Base-by-base conservation (phyloP, 1,140 invertebrate genomes). In the Drosophila bocqueti region DNA sequence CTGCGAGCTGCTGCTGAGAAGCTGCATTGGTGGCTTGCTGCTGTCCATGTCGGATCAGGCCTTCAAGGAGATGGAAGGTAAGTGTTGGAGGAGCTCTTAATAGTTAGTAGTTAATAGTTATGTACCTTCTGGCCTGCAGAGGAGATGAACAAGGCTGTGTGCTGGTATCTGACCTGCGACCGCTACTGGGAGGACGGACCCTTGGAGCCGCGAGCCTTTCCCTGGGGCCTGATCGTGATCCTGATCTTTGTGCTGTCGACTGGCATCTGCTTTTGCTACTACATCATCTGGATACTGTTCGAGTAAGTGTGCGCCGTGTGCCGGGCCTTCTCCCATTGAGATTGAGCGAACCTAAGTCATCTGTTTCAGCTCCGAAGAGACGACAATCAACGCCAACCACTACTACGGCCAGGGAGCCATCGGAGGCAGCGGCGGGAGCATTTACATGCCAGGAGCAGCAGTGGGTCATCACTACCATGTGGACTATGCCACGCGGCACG, bases 151-250 rank as follows among this genome's bases (percentile, higher is more conserved):
- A 95, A 96, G 81, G 96, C 96, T 11, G 95, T 98, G 54, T 98
- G 97, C 92, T 98, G 97, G 95, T 98, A 97, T 93, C 94, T 98
- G 75, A 97, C 97, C 64, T 98, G 98, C 92, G 97, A 98, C 91
- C 95, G 96, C 52, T 98, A 98, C 93, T 98, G 97, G 97, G 96
- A 97, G 92, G 96, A 97, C 91, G 95, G 96, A 6, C 95, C 95
- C 71, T 94, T 95, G 58, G 95, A 96, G 79, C 94, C 96, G 24
- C 94, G 96, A 69, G 95, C 95, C 67, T 97, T 97, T 92, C 96
- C 97, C 13, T 97, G 97, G 96, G 96, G 96, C 60, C 93, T 96
- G 43, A 94, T 97, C 46, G 94, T 96, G 55, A 95, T 96, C 60
- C 95, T 97, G 31, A 95, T 97, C 58, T 95, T 96, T 72, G 94